Base-by-base conservation (phyloP, 2,113 vertebrate genomes). In the Oxyura jamaicensis region DNA sequence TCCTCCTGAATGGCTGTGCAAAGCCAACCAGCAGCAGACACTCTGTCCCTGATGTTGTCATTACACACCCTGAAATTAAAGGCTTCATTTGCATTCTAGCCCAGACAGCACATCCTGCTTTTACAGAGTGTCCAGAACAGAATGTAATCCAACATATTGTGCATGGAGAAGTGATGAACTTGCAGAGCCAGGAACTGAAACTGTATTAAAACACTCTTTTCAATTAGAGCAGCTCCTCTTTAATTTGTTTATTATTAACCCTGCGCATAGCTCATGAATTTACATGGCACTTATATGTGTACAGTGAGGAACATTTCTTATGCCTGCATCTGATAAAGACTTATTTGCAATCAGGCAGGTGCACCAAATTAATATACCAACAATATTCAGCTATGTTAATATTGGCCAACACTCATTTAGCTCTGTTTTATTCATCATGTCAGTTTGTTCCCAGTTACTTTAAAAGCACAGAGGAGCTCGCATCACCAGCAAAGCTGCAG, bases 191-290 rank as follows among this genome's bases (percentile, higher is more conserved):
- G 63, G 67, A 83, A 21, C 83, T 60, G 75, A 67, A 4, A 23
- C 75, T 68, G 8, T 8, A 22, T 86, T 62, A 3, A 88, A 91
- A 41, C 39, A 31, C 58, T 91, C 76, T 75, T 84, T 78, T 25
- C 84, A 88, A 93, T 96, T 92, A 95, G 26, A 92, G 83, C 83
- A 35, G 66, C 90, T 86, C 66, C 73, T 76, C 90, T 86, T 62
- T 92, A 95, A 96, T 95, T 90, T 86, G 83, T 96, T 96, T 88
- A 29, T 96, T 94, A 95, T 92, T 96, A 97, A 96, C 86, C 88
- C 90, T 58, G 76, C 11, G 1, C 4, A 2, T 2, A 48, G 88
- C 95, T 96, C 86, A 94, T 90, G 93, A 89, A 94, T 97, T 96
- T 94, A 53, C 93, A 94, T 83, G 59, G 19, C 36, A 17, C 81